Base-by-base conservation (phyloP, 2,797 vertebrate species). In the Tapera naevia region DNA sequence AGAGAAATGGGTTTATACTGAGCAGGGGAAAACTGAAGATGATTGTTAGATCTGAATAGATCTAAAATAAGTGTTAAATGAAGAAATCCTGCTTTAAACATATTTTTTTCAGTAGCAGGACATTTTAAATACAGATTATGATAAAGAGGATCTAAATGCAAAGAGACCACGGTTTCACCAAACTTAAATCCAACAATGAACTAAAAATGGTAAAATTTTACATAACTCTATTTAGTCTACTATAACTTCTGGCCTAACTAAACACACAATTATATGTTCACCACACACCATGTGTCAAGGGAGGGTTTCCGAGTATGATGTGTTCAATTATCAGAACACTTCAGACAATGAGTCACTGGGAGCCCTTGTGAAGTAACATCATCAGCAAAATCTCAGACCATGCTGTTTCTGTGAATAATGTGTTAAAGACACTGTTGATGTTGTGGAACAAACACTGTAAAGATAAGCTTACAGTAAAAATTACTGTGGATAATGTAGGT, bases 401-500 rank as follows among this genome's bases (percentile, higher is more conserved):
- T 0, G 3, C 25, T 81, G 65, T 76, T 83, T 17, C 45, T 91
- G 80, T 58, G 50, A 94, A 89, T 46, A n/a, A 67, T 70, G 35
- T 17, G 50, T 80, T 90, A 94, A 72, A 79, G 74, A 56, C 62
- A 41, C 14, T 64, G 70, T 54, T 81, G 88, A 86, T 45, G 28
- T 23, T 75, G 48, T 79, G 50, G 25, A 84, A 39, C n/a, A 81
- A 76, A 81, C 46, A 58, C 46, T 64, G 5, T 65, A 72, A 72
- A 78, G 41, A 79, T 78, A 80, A 80, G 12, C 89, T 94, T 65
- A 87, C 17, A 73, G 28, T 5, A 89, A 93, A 88, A 90, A 91
- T 56, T 30, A 54, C 18, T 76, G 35, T 33, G 35, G 10, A 82
- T 17, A 85, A 91, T 92, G 24, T 84, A 75, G 82, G 69, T 91